Conservation (phyloP, 2,797 vertebrate genomes). For the Coregonus ussuriensis region DNA sequence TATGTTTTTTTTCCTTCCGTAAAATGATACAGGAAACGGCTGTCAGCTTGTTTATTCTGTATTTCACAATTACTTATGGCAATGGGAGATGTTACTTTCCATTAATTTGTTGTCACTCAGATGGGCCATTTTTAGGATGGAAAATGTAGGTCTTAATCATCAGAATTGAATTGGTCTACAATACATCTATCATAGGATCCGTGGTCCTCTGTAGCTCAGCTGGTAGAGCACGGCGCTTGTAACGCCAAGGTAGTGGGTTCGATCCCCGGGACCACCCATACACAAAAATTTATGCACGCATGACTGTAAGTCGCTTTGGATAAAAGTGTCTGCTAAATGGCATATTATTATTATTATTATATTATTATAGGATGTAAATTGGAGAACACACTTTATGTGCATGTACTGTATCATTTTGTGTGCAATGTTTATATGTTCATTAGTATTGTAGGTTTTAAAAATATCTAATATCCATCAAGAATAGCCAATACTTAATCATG, state of each 20-base stretch:
- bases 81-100: slow-evolving; percentile 1
- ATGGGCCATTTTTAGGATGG: not conserved
- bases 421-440: no score
- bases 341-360: no score
- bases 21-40: not conserved
- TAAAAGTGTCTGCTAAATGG: no score
- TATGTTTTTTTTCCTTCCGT: slow-evolving; percentile 1
- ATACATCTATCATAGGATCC: not conserved
- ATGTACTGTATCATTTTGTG: not conserved
- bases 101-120: not conserved
- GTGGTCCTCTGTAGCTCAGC: no score
- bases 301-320: no score
- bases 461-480: no score
- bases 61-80: not conserved
- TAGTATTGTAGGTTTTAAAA: no score
- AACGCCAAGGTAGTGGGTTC: no score
- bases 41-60: not conserved
- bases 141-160: not conserved
- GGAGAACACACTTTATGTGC: not conserved
- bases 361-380: not conserved
- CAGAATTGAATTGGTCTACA: not conserved
- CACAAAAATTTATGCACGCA: no score
- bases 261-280: no score
- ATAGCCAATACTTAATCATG: no score
- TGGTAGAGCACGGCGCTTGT: no score